Conservation (phyloP, 35 echinoderm and acorn worm genomes). For the Anneissia japonica region DNA sequence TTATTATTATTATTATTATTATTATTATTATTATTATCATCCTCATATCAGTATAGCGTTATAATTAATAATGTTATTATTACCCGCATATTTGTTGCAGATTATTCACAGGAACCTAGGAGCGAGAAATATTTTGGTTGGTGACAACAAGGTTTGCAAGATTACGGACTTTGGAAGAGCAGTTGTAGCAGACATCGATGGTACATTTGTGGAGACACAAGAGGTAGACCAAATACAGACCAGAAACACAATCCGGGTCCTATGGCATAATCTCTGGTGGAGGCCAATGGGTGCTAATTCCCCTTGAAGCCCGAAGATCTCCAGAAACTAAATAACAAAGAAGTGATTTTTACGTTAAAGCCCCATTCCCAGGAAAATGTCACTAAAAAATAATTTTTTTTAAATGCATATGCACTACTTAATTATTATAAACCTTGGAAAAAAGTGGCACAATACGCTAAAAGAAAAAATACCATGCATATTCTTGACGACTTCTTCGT, state of each 20-base stretch:
- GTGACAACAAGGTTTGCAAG: not conserved
- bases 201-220: not conserved
- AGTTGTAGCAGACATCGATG: not conserved
- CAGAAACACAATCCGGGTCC: not conserved
- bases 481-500: too few relatives aligned
- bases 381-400: too few relatives aligned
- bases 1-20: too few relatives aligned
- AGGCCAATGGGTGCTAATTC: not conserved
- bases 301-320: not conserved
- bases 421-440: too few relatives aligned
- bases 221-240: not conserved
- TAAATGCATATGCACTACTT: too few relatives aligned
- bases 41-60: too few relatives aligned
- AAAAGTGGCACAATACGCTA: too few relatives aligned
- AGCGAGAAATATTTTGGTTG: not conserved
- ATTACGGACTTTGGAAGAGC: not conserved
- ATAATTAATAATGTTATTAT: not conserved
- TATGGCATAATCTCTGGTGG: not conserved
- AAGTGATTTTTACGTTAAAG: too few relatives aligned
- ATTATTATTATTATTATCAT: too few relatives aligned
- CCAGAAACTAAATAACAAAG: not conserved
- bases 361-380: too few relatives aligned
- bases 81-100: not conserved
- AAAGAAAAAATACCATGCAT: too few relatives aligned
- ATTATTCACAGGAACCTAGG: not conserved